Percentiles rank a stretch among this genome's conserved stretches.
Evolutionary conservation across 2,888 invertebrate genomes (phyloP).

Genomic region (Adela reaumurella): DNA sequence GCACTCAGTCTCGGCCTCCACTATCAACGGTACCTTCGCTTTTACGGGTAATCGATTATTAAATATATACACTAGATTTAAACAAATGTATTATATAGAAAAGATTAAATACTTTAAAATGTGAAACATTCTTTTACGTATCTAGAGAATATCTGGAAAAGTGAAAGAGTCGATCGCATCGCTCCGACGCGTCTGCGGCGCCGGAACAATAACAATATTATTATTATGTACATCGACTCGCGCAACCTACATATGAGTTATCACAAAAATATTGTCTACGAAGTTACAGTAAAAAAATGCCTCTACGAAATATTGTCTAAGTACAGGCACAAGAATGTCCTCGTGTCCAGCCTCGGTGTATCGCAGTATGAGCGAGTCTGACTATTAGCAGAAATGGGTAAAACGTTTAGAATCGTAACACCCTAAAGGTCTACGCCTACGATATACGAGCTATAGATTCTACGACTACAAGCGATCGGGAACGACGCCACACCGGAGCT

Average conservation of each 20-base stretch:
- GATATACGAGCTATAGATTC: constrained; percentile 23
- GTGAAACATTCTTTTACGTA: not conserved
- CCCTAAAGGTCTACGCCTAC: constrained; percentile 55
- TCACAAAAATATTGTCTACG: constrained; percentile 13
- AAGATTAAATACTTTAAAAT: not conserved
- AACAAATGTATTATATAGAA: not conserved
- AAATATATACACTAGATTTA: too few relatives aligned
- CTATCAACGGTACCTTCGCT: not conserved
- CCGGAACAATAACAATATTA: too few relatives aligned
- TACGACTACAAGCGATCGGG: constrained; percentile 11
- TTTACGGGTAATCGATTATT: too few relatives aligned
- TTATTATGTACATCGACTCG: too few relatives aligned
- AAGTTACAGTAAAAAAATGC: constrained; percentile 25
- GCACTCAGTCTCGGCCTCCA: not conserved
- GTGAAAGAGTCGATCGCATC: not conserved
- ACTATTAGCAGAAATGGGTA: constrained; percentile 40
- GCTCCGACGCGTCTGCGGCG: constrained; percentile 8
- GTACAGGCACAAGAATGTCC: constrained; percentile 44
- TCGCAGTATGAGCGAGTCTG: constrained; percentile 44
- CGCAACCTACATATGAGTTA: too few relatives aligned
- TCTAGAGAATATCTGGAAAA: too few relatives aligned
- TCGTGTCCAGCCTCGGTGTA: constrained; percentile 45
- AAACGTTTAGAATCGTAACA: constrained; percentile 50
- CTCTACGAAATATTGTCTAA: constrained; percentile 53
- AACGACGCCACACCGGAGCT: constrained; percentile 16